Evolutionary conservation across 2,113 vertebrate species (phyloP), one percentile per base, ranked within the genome.

Genomic region (Dipodomys ordii): DNA sequence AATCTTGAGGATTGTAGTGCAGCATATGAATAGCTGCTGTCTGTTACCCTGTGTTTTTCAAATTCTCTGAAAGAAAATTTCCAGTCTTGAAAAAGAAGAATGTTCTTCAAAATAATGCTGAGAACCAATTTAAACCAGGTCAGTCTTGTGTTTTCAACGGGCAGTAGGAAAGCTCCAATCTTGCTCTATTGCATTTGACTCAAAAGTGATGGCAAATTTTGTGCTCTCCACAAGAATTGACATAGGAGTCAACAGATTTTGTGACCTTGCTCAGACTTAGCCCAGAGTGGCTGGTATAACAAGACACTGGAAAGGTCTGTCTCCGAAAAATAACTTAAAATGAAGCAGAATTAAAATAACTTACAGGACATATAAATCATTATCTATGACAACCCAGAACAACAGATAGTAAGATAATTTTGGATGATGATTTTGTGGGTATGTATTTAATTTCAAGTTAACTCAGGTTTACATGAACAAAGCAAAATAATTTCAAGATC

Each of bases 151-250:
- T 49, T 92, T 94, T 87, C 64, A 91, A 44, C 83, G 92, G 89
- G 89, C 18, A 73, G 39, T 0, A 49, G 72, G 93, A 95, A 94
- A 96, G 87, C 89, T 95, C 93, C 89, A 84, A 87, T 74, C 81
- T 88, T 91, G 46, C 15, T 83, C 39, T 88, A 19, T 73, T 95
- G 95, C 87, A 96, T 71, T 92, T 49, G 77, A 87, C 84, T 96
- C 96, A 95, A 95, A 96, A 80, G 65, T 95, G 83, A 93, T 83
- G 80, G 73, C 69, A 46, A 92, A 81, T 95, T 92, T 80, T 91
- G 53, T 94, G 64, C 69, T 91, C 83, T 53, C 81, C 62, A 74
- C n/a, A 67, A 77, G 72, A 93, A 88, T 35, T 92, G 53, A 30
- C 83, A 18, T 72, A 28, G 46, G 83, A 94, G 39, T 71, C 68